A percentile compares a stretch with the other conserved stretches of the same genome.
These are phyloP conservation scores for Loxodonta africana DNA, from an alignment of 2,113 vertebrate genomes.

Conservation along the genomic window DNA sequence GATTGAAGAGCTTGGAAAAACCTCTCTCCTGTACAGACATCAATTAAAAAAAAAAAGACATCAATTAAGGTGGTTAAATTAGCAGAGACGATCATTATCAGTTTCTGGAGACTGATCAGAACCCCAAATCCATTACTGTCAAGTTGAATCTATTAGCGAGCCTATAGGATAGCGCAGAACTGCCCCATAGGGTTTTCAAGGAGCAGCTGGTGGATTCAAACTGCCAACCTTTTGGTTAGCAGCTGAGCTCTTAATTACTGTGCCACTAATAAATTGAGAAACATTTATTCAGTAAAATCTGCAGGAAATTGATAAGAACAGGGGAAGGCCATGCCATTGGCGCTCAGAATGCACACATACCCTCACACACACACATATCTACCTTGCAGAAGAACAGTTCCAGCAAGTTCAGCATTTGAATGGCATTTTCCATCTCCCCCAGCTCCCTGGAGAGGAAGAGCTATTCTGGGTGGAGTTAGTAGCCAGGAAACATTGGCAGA, in stretches of 20 bases:
- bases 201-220: no score
- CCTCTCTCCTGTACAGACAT: neutral
- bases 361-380: neutral
- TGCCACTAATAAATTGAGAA: neutral
- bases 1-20: neutral
- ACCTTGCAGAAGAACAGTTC: neutral
- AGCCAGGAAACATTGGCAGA: neutral
- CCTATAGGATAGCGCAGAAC: no score
- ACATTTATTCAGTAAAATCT: neutral
- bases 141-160: no score
- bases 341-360: neutral
- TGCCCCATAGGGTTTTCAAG: no score
- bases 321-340: neutral
- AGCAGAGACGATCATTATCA: neutral
- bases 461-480: neutral
- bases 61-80: neutral
- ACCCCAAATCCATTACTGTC: no score
- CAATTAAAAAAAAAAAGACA: no score
- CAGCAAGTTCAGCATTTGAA: neutral
- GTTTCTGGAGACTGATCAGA: neutral
- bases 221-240: no score
- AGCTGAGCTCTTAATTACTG: no score
- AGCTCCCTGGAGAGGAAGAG: neutral
- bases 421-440: neutral
- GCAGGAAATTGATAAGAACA: neutral